Evolutionary conservation across 2,797 vertebrate genomes (phyloP).

Genomic region (Cynopterus sphinx): DNA sequence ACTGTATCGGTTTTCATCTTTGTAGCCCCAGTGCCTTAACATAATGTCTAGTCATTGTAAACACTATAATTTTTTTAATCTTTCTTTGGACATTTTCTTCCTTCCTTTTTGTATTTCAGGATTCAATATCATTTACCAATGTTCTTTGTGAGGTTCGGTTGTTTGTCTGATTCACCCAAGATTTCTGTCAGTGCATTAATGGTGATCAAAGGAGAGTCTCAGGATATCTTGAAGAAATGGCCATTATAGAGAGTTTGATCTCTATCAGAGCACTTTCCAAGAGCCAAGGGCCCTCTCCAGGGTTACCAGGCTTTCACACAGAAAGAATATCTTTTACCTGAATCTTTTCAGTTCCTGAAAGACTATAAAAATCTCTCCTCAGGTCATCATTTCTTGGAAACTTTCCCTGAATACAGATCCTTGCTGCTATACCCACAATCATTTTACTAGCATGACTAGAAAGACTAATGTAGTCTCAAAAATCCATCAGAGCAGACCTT

Average conservation of each 20-base stretch:
- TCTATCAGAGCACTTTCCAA: neutral
- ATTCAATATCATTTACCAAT: neutral
- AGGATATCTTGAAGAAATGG: neutral
- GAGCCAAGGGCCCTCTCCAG: neutral
- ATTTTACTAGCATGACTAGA: neutral
- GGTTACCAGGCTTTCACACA: neutral
- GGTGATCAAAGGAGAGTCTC: neutral
- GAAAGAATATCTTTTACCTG: neutral
- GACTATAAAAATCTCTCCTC: neutral
- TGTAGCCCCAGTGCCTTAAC: neutral
- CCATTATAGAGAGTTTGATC: neutral
- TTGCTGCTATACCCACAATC: neutral
- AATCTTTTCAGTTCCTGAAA: neutral
- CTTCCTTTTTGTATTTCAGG: neutral
- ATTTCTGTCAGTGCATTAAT: neutral
- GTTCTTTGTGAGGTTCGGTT: neutral
- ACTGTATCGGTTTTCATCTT: neutral
- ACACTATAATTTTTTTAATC: neutral
- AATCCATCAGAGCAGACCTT: neutral
- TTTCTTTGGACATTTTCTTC: neutral
- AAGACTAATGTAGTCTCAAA: neutral
- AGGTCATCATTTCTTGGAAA: neutral
- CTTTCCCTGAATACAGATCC: neutral
- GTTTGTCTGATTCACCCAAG: neutral
- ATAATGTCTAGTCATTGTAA: neutral